Evolutionary conservation across 30 jellyfish, hydroid and myxozoan genomes (phyloP).

Genomic region (Mastigias papua): DNA sequence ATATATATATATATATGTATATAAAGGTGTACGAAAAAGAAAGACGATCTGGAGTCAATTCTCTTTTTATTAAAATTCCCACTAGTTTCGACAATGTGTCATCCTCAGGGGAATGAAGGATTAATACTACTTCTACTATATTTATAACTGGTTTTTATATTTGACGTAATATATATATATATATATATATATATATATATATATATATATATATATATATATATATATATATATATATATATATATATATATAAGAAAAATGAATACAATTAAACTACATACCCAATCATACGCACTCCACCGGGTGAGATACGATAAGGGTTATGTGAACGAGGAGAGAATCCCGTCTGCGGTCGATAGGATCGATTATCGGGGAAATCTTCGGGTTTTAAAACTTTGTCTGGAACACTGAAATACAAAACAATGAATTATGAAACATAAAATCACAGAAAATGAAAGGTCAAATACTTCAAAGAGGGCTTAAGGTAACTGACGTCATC

Average conservation of each 20-base stretch:
- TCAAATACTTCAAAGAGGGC: neutral
- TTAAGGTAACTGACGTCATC: no score
- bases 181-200: no score
- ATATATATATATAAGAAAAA: no score
- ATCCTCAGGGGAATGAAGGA: no score
- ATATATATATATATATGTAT: neutral
- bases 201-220: no score
- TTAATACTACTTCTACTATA: no score
- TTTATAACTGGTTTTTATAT: no score
- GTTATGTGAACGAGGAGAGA: slow-evolving; percentile 77
- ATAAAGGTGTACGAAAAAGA: no score
- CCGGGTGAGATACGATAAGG: slow-evolving; percentile 83
- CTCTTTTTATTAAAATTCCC: neutral
- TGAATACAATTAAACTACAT: neutral
- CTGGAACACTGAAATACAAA: slow-evolving; percentile 66
- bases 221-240: no score
- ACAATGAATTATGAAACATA: neutral
- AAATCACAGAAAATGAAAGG: neutral
- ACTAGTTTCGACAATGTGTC: neutral
- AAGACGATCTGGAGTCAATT: neutral
- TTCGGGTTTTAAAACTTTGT: slow-evolving; percentile 80
- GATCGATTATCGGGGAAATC: slow-evolving; percentile 74
- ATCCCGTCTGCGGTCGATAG: slow-evolving; percentile 89
- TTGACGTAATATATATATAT: neutral
- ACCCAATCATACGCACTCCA: slow-evolving; percentile 92